Conservation (phyloP, 1,140 invertebrate species). For the Ceratosolen solmsi region DNA sequence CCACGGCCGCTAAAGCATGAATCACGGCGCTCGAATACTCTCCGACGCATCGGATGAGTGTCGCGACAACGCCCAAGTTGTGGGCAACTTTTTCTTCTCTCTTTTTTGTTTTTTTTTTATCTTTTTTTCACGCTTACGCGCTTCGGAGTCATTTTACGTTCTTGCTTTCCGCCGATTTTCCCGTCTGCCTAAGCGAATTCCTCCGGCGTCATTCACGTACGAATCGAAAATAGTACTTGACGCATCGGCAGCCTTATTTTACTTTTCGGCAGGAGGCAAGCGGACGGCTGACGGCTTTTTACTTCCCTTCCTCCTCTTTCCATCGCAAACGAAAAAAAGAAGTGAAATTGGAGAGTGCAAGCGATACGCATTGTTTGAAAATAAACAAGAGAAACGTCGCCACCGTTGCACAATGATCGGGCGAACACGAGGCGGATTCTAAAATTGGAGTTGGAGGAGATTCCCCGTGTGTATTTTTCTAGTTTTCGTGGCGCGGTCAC, state of each 20-base stretch:
- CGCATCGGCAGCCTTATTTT: slow-evolving; percentile 20
- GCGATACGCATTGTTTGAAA: slow-evolving; percentile 26
- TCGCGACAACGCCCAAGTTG: slow-evolving; percentile 36
- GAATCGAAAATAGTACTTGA: slow-evolving; percentile 41
- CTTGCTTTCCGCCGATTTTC: background rate
- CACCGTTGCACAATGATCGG: slow-evolving; percentile 44
- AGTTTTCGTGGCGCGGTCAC: background rate
- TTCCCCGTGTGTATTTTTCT: slow-evolving; percentile 34
- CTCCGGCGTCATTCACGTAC: background rate
- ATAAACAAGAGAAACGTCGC: slow-evolving; percentile 37
- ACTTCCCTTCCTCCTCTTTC: background rate
- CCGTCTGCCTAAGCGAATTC: slow-evolving; percentile 12
- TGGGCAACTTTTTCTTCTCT: background rate
- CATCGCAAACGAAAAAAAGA: background rate
- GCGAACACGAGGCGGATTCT: slow-evolving; percentile 11
- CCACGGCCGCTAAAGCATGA: background rate
- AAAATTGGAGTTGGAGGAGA: slow-evolving; percentile 40
- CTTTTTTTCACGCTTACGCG: no score
- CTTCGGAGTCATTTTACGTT: background rate
- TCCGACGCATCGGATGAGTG: slow-evolving; percentile 30
- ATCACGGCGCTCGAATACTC: slow-evolving; percentile 16
- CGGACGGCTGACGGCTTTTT: background rate
- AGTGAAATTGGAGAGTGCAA: slow-evolving; percentile 21
- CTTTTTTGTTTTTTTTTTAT: no score
- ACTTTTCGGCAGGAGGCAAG: background rate